Evolutionary conservation across 2,113 vertebrate genomes (phyloP).

Genomic region (Nesogale talazaci): DNA sequence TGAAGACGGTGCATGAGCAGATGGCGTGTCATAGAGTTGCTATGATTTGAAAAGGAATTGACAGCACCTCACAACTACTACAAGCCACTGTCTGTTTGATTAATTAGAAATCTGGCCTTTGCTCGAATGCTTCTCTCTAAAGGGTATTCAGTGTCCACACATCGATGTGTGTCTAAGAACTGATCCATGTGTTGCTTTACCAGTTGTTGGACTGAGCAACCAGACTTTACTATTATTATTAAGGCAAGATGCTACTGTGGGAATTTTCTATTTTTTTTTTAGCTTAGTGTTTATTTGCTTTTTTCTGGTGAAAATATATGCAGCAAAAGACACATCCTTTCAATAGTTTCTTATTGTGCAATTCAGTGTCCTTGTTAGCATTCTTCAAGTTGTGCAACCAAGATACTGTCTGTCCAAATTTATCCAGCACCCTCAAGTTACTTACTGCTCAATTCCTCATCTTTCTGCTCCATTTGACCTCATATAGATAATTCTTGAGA

Average conservation of each 20-base stretch:
- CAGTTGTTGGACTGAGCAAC: background rate
- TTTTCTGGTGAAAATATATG: background rate
- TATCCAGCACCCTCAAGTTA: background rate
- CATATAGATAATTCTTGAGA: background rate
- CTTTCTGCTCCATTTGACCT: background rate
- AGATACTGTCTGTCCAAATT: background rate
- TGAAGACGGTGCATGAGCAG: too few species aligned
- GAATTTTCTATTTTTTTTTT: background rate
- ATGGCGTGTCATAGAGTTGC: too few species aligned
- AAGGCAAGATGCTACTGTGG: background rate
- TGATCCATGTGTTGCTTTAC: background rate
- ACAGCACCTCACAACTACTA: too few species aligned
- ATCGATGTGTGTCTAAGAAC: background rate
- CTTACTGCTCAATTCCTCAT: background rate
- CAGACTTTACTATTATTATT: background rate
- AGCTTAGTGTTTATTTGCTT: background rate
- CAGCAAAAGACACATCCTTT: background rate
- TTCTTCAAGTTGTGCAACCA: background rate
- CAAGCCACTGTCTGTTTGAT: background rate
- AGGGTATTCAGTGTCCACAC: background rate
- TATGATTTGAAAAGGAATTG: too few species aligned
- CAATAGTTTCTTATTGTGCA: background rate
- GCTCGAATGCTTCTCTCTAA: background rate
- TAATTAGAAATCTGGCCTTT: background rate
- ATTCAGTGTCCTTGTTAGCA: background rate